A percentile compares a stretch with the other conserved stretches of the same genome.
phyloP scores from a whole-genome alignment of 2,888 invertebrate genomes.

The Tenthredo distinguenda region DNA sequence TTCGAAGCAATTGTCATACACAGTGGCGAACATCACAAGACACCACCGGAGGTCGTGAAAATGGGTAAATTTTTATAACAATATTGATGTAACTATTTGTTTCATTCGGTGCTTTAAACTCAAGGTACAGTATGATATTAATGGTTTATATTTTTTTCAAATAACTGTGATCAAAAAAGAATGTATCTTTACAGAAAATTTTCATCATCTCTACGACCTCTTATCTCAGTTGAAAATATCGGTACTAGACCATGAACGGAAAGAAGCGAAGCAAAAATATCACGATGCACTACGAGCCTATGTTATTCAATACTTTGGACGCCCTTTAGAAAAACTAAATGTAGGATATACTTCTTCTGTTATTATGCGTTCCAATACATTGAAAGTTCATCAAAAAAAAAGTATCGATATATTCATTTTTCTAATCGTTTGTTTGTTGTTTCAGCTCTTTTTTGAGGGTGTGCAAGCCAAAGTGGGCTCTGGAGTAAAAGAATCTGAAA shows the following conservation, averaged over 20 bases:
- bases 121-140: background rate
- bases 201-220: constrained; percentile 93
- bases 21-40: constrained; percentile 92
- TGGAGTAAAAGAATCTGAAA: constrained; percentile 98
- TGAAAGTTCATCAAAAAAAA: constrained; percentile 8
- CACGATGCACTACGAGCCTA: constrained; percentile 94
- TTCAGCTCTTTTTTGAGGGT: constrained; percentile 96
- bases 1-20: constrained; percentile 90
- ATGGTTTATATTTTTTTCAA: background rate
- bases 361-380: constrained; percentile 6
- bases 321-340: constrained; percentile 94
- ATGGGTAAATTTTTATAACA: constrained; percentile 82
- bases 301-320: constrained; percentile 96
- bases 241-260: constrained; percentile 91
- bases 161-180: background rate
- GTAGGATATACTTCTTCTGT: constrained; percentile 79
- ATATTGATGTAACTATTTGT: background rate
- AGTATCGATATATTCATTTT: background rate
- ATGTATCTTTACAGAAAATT: constrained; percentile 87
- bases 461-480: constrained; percentile 95
- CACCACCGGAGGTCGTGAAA: constrained; percentile 94
- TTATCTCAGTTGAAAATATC: constrained; percentile 94
- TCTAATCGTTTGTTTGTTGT: constrained; percentile 59
- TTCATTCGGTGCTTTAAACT: background rate
- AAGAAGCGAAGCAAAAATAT: constrained; percentile 95